A percentile compares a stretch with the other conserved stretches of the same genome.
Evolutionary conservation across 2,888 invertebrate genomes (phyloP).

Genomic region (Limnephilus lunatus): DNA sequence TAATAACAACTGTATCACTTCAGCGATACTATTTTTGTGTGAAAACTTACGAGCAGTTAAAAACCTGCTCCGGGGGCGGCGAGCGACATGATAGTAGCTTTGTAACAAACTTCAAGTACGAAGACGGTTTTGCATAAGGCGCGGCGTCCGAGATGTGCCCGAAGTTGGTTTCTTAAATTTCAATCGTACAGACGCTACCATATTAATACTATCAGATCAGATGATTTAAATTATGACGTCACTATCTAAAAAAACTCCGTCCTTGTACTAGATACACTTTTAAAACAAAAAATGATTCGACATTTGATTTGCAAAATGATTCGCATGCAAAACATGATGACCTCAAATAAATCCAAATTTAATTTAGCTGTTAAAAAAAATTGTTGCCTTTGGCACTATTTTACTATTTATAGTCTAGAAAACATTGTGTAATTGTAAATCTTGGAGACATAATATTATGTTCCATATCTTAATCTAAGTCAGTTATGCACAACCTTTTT

Average conservation of each 20-base stretch:
- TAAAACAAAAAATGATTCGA: background rate
- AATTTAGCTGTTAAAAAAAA: background rate
- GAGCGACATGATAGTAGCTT: too few species aligned
- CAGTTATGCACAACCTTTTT: background rate
- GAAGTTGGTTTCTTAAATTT: too few species aligned
- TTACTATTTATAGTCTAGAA: background rate
- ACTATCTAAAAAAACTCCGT: background rate
- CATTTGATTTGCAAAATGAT: background rate
- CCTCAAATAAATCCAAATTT: background rate
- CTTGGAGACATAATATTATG: background rate
- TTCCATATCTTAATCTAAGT: background rate
- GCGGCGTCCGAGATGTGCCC: too few species aligned
- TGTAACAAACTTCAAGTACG: too few species aligned
- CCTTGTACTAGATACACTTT: background rate
- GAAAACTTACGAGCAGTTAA: background rate
- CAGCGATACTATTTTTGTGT: background rate
- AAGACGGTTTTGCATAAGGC: too few species aligned
- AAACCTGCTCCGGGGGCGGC: too few species aligned
- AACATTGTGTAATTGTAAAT: background rate
- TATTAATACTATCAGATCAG: too few species aligned
- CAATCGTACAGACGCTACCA: too few species aligned
- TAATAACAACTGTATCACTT: too few species aligned
- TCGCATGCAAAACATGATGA: background rate
- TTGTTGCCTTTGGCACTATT: slow-evolving; percentile 3
- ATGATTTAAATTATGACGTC: background rate